Conservation (phyloP, 2,888 invertebrate species). For the Pollenia griseotomentosa region DNA sequence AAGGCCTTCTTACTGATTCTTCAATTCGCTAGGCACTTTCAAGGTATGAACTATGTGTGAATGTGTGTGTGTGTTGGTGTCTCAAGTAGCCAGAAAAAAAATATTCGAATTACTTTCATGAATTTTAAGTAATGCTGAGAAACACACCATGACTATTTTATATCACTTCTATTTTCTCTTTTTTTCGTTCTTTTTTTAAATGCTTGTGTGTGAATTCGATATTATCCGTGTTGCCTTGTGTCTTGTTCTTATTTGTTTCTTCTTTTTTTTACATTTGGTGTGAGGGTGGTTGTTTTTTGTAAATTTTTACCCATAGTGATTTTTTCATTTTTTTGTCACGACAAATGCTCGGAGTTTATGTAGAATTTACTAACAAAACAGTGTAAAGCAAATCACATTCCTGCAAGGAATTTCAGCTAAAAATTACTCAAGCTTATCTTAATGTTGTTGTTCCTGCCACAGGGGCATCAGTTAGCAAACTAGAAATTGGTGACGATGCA, state of each 20-base stretch:
- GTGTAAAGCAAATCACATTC: conserved; percentile 71
- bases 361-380: conserved; percentile 69
- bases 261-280: neutral
- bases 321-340: conserved; percentile 44
- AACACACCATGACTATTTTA: conserved; percentile 67
- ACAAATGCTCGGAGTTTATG: conserved; percentile 65
- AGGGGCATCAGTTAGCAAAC: conserved; percentile 65
- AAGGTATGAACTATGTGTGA: neutral
- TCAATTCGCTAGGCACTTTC: neutral
- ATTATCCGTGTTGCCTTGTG: conserved; percentile 10
- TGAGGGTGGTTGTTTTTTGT: neutral
- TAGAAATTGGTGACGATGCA: conserved; percentile 38
- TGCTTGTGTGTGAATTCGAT: neutral
- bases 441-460: conserved; percentile 70
- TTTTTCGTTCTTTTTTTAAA: neutral
- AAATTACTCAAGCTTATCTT: conserved; percentile 73
- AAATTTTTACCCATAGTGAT: neutral
- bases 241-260: conserved; percentile 20
- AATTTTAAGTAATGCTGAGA: conserved; percentile 67
- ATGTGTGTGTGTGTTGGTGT: conserved; percentile 30
- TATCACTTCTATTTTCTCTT: conserved; percentile 44
- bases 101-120: conserved; percentile 67
- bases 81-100: conserved; percentile 70
- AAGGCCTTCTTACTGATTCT: conserved; percentile 1
- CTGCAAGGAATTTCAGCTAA: conserved; percentile 72